Evolutionary conservation across 2,113 vertebrate genomes (phyloP).

Genomic region (Cathartes aura): DNA sequence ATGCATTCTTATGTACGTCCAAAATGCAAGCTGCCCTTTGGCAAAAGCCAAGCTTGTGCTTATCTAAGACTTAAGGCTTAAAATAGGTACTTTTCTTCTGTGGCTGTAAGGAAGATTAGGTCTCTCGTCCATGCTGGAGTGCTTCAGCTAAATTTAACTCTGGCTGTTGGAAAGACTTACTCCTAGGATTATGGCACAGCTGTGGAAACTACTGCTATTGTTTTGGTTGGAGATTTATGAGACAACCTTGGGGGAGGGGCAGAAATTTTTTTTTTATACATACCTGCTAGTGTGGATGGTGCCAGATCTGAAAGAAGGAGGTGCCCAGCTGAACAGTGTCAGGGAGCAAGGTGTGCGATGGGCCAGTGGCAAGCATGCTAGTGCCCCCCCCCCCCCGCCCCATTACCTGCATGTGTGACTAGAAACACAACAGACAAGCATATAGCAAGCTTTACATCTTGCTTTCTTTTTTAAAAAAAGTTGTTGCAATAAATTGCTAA

Average conservation of each 20-base stretch:
- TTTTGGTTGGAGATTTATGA: background rate
- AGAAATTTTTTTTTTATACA: background rate
- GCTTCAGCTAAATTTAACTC: background rate
- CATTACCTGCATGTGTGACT: background rate
- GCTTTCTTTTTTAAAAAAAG: background rate
- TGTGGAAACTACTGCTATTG: background rate
- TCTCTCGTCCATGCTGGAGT: background rate
- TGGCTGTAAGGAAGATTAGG: constrained; percentile 4
- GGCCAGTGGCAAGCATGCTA: too few species aligned
- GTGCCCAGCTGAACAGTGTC: background rate
- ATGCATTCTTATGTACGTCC: rapidly evolving
- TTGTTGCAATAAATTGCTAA: background rate
- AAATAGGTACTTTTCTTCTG: background rate
- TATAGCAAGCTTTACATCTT: background rate
- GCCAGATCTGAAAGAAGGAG: background rate
- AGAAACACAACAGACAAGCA: background rate
- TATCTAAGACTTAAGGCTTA: background rate
- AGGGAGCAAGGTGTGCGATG: background rate
- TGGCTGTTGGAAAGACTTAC: background rate
- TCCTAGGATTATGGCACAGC: background rate
- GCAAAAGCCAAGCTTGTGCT: background rate
- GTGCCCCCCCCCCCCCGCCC: rapidly evolving
- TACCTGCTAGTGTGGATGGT: background rate
- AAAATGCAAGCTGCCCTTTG: background rate
- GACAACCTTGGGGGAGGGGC: rapidly evolving